phyloP scores from a whole-genome alignment of 1,140 invertebrate genomes.

The Microplitis mediator region DNA sequence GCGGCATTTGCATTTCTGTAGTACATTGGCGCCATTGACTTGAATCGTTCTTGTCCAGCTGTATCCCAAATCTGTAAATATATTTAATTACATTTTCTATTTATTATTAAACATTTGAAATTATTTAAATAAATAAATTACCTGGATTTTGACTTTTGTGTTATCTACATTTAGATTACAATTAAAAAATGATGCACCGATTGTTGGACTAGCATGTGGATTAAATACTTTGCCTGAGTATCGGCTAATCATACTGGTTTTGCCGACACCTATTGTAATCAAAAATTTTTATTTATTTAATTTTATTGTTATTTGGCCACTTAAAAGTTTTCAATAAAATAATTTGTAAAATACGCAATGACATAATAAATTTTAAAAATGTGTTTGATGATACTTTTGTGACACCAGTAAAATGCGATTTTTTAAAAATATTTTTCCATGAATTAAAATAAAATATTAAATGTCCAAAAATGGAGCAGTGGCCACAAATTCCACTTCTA shows the following conservation, averaged over 20 bases:
- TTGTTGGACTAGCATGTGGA: conserved; percentile 77
- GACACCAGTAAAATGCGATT: too few relatives aligned
- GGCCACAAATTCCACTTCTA: too few relatives aligned
- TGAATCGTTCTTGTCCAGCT: conserved; percentile 79
- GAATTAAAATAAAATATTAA: too few relatives aligned
- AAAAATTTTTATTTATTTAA: conserved; percentile 40
- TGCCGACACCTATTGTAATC: conserved; percentile 76
- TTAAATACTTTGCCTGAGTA: conserved; percentile 81
- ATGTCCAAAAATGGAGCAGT: too few relatives aligned
- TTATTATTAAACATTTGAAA: background rate
- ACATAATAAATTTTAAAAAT: too few relatives aligned
- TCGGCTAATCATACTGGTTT: conserved; percentile 81
- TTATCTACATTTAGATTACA: conserved; percentile 77
- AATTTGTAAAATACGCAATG: too few relatives aligned
- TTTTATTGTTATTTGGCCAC: background rate
- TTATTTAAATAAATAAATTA: conserved; percentile 56
- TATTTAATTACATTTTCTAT: conserved; percentile 17
- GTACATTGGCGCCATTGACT: conserved; percentile 90
- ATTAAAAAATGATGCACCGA: conserved; percentile 87
- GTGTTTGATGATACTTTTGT: too few relatives aligned
- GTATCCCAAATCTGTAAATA: conserved; percentile 82
- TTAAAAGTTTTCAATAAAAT: too few relatives aligned
- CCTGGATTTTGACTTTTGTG: conserved; percentile 75
- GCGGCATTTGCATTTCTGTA: conserved; percentile 89
- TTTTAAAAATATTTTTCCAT: too few relatives aligned